Evolutionary conservation across 2,888 invertebrate genomes (phyloP), one percentile per base, ranked within the genome.

Genomic region (Agrochola macilenta): DNA sequence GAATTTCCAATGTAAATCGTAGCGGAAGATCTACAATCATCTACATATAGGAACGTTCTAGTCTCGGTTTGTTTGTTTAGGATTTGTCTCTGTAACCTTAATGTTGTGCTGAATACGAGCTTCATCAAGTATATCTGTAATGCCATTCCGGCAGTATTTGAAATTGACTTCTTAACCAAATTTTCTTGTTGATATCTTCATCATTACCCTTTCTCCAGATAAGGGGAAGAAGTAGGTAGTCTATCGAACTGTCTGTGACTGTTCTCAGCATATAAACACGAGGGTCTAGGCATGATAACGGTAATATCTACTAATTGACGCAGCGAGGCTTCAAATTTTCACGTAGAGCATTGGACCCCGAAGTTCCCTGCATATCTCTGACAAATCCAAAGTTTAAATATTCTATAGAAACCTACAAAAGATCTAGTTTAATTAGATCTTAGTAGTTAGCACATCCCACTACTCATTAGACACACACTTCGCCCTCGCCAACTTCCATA

Each of bases 1-100:
- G 81, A 78, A 84, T 84, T 84, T 84, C 73, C 78, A 77, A 84
- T 84, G 81, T 69, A 71, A 52, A 75, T 81, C 26, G 70, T 68
- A 39, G 72, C 5, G 57, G 68, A 58, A 84, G 75, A 84, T 81
- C 64, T 84, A 64, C 72, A 68, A 69, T 65, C 54, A 75, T 83
- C 81, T 81, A 61, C 72, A 71, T 77, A 75, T 39, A 66, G 63
- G 52, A 76, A 57, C 49, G 64, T 61, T 78, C 26, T 30, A 65
- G 54, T 60, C 7, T 57, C 14, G 12, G 26, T 73, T 69, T 74
- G 76, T 79, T 83, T 74, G 52, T 78, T 76, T 69, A 35, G 46
- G 68, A 69, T 76, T 74, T 72, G 46, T 69, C 12, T 61, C 11
- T 77, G 43, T 68, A 61, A 77, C 54, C 26, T 69, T 75, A 73